Base-by-base conservation (phyloP, 2,113 vertebrate species). In the Triplophysa dalaica region DNA sequence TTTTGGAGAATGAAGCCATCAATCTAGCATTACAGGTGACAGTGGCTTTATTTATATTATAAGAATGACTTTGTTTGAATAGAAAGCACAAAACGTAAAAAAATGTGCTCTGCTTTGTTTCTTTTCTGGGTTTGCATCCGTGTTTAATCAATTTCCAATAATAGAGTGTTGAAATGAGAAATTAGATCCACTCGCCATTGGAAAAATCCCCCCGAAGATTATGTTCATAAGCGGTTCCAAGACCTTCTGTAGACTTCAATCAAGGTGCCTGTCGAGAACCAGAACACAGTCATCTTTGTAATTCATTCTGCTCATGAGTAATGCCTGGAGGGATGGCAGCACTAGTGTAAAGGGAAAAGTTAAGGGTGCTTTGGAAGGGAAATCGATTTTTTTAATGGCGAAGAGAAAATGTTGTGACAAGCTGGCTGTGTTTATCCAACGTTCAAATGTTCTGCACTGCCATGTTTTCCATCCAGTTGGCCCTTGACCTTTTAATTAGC, bases 381-480 rank as follows among this genome's bases (percentile, higher is more conserved):
- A 85, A 76, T 62, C 26, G 48, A 33, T 65, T 64, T 76, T 75
- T 38, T 45, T 56, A 79, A 83, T 56, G 61, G 50, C 21, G 33
- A 19, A 62, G 79, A 83, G 79, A 70, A 79, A 81, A 83, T 85
- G 84, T 85, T 85, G 81, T 85, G 84, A 83, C 82, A 85, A 77
- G 58, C 72, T 85, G 67, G 67, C 66, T 66, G 75, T 78, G 70
- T 81, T 85, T 85, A 85, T 75, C 52, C 69, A 78, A 75, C 14
- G 11, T 77, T 66, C 75, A 73, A 77, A 69, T 45, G 52, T 60
- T 19, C 12, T 13, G 52, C 70, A 63, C 79, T 6, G 63, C 43
- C 22, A 26, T 85, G 82, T 83, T 85, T 85, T 85, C 77, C 70
- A 85, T 85, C 72, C 72, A 79, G 70, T 79, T 85, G 81, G 72